phyloP scores from a whole-genome alignment of 2,113 vertebrate species.

The Sus scrofa region DNA sequence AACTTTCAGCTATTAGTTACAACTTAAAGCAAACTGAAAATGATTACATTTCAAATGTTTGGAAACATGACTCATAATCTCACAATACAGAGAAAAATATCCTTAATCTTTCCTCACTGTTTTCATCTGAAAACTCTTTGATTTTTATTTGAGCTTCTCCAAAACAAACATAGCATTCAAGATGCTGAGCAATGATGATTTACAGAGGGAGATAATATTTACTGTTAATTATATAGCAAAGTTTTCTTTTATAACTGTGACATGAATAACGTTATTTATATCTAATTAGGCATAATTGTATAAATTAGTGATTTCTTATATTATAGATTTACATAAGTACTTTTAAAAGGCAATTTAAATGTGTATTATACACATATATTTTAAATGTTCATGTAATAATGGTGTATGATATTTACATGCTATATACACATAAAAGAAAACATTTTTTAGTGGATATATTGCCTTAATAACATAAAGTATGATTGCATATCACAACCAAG shows the following conservation, averaged over 20 bases:
- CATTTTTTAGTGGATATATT: not conserved
- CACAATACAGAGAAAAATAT: not conserved
- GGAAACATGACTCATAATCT: not conserved
- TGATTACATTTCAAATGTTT: not conserved
- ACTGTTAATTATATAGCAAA: not conserved
- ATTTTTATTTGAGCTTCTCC: not conserved
- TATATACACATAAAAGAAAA: not conserved
- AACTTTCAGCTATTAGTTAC: not conserved
- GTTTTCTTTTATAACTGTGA: not conserved
- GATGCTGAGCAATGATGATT: not conserved
- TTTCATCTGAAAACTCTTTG: not conserved
- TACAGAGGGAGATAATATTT: not conserved
- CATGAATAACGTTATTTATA: not conserved
- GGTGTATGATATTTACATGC: not conserved
- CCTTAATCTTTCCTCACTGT: not conserved
- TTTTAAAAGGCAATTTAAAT: conserved; percentile 27
- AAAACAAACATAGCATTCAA: not conserved
- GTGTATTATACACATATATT: not conserved
- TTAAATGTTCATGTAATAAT: not conserved
- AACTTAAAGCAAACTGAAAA: not conserved
- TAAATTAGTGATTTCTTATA: not conserved
- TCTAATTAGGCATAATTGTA: not conserved
- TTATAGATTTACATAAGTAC: not conserved
- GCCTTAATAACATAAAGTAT: conserved; percentile 1
- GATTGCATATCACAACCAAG: not conserved